Evolutionary conservation across 2,888 invertebrate species (phyloP).

Genomic region (Drosophila mayaguana): DNA sequence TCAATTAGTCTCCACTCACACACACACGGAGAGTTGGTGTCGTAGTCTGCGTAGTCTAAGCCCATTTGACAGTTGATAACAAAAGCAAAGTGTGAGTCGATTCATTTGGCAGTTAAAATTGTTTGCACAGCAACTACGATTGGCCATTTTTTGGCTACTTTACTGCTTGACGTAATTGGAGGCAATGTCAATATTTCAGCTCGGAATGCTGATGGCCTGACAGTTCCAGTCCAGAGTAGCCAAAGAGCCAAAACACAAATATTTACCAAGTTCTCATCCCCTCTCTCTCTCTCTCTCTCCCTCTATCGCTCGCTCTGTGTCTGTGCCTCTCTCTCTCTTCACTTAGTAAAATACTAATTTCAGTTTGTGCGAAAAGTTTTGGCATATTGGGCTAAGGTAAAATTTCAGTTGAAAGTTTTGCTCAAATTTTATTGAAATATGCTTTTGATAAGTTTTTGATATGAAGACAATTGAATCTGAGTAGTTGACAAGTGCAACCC

Average conservation of each 20-base stretch:
- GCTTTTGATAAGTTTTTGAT: not conserved
- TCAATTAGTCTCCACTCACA: slow-evolving; percentile 16
- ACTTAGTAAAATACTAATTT: slow-evolving; percentile 23
- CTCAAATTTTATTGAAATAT: slow-evolving; percentile 17
- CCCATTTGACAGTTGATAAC: slow-evolving; percentile 6
- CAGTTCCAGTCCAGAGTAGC: slow-evolving; percentile 2
- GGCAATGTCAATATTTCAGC: slow-evolving; percentile 43
- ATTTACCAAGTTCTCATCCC: slow-evolving; percentile 21
- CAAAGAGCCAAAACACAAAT: slow-evolving; percentile 27
- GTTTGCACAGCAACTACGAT: slow-evolving; percentile 18
- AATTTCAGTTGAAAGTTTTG: slow-evolving; percentile 14
- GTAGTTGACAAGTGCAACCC: slow-evolving; percentile 17
- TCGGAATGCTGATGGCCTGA: slow-evolving; percentile 2
- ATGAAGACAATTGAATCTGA: slow-evolving; percentile 3
- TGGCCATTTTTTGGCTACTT: slow-evolving; percentile 21
- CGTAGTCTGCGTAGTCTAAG: not conserved
- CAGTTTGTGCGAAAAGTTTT: slow-evolving; percentile 13
- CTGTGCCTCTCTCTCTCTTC: not conserved
- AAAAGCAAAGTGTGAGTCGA: not conserved
- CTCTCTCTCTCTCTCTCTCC: not conserved
- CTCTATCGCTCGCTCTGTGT: too few relatives aligned
- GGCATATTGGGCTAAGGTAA: not conserved
- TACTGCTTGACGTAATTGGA: slow-evolving; percentile 34
- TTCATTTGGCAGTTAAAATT: slow-evolving; percentile 6
- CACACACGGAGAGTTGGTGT: not conserved